phyloP scores from a whole-genome alignment of 2,797 vertebrate species.

The Molossus alvarezi region DNA sequence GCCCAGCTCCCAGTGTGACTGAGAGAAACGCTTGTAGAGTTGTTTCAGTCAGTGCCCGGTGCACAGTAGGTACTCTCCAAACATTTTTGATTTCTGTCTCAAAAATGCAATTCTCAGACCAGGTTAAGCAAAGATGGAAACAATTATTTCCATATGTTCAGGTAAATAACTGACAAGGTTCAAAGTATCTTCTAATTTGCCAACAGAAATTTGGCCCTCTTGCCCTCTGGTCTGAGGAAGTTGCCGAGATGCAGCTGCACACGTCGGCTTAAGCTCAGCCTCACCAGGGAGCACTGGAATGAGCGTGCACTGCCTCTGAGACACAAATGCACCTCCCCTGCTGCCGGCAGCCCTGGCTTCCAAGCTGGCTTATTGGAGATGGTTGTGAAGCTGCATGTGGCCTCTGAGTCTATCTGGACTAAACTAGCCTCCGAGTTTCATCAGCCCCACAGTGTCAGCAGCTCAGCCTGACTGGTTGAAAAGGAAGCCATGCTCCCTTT shows the following conservation, averaged over 20 bases:
- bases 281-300: neutral
- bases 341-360: neutral
- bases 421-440: neutral
- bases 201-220: constrained; percentile 39
- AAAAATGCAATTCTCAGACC: constrained; percentile 26
- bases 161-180: constrained; percentile 72
- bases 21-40: neutral
- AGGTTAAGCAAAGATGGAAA: constrained; percentile 47
- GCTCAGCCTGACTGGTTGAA: neutral
- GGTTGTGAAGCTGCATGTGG: neutral
- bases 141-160: constrained; percentile 74
- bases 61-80: neutral
- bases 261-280: neutral
- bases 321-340: neutral
- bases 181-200: constrained; percentile 73
- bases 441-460: neutral
- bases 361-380: neutral
- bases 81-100: neutral
- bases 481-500: neutral
- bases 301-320: neutral
- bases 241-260: constrained; percentile 51
- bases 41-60: neutral
- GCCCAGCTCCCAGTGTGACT: neutral
- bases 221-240: constrained; percentile 57
- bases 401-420: neutral